Conservation (phyloP, 2,113 vertebrate species). For the Bungarus multicinctus region DNA sequence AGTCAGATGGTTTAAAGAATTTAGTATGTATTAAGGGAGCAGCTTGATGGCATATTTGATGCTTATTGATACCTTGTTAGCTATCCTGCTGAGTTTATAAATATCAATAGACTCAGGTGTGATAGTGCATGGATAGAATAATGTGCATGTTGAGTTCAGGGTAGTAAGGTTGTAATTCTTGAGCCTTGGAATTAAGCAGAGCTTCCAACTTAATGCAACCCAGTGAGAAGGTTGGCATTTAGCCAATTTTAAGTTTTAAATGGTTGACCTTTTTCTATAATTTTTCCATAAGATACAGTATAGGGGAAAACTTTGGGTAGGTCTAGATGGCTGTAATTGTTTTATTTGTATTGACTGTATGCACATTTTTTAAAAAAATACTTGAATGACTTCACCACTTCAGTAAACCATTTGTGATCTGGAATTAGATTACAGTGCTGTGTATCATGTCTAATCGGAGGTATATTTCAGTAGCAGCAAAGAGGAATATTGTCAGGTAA, state of each 20-base stretch:
- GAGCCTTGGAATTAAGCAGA: not conserved
- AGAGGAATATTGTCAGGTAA: not conserved
- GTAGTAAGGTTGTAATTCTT: not conserved
- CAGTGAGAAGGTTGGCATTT: not conserved
- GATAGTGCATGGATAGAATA: not conserved
- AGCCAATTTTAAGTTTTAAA: not conserved
- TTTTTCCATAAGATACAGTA: no score
- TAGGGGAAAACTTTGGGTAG: not conserved
- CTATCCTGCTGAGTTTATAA: not conserved
- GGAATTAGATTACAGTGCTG: not conserved
- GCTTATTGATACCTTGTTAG: not conserved
- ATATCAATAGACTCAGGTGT: not conserved
- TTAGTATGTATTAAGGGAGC: not conserved
- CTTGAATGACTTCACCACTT: not conserved
- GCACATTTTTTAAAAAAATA: not conserved
- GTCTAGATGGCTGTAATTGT: not conserved
- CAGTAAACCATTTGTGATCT: not conserved
- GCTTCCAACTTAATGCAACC: not conserved
- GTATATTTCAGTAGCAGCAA: not conserved
- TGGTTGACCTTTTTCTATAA: not conserved
- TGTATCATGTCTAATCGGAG: not conserved
- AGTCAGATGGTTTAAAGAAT: not conserved
- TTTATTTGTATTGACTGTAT: not conserved
- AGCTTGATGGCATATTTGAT: not conserved
- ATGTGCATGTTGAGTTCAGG: not conserved